Percentiles rank a stretch among this genome's conserved stretches.
These are phyloP conservation scores for Perognathus longimembris DNA, from an alignment of 2,113 vertebrate genomes.

Conservation along the genomic window DNA sequence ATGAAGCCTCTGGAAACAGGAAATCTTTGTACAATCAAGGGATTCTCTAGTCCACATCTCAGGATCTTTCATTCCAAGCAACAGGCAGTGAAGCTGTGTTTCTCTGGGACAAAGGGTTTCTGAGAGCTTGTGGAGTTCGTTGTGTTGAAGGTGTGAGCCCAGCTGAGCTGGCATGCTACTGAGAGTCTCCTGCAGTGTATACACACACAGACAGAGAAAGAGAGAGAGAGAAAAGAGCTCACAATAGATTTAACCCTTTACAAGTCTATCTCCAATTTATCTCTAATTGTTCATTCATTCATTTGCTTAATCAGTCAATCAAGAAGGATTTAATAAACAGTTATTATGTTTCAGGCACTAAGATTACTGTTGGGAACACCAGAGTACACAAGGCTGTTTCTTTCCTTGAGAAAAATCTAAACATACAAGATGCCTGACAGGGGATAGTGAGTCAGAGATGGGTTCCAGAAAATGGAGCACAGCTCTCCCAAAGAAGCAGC, in stretches of 20 bases:
- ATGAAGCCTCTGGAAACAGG: constrained; percentile 32
- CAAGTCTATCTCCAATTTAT: background rate
- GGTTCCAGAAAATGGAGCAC: background rate
- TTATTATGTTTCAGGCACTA: background rate
- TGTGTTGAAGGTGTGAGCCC: background rate
- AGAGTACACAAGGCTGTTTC: constrained; percentile 30
- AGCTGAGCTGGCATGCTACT: background rate
- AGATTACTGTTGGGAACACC: background rate
- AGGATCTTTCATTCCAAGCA: constrained; percentile 21
- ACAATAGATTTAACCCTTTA: constrained; percentile 36
- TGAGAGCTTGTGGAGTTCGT: constrained; percentile 40
- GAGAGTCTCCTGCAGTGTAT: background rate
- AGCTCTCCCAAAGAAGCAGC: background rate
- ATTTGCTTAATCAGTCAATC: constrained; percentile 32
- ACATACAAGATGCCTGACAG: background rate
- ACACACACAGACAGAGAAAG: background rate
- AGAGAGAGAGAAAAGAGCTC: too few relatives aligned
- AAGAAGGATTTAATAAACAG: constrained; percentile 50
- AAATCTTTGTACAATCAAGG: constrained; percentile 31
- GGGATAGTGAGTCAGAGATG: background rate
- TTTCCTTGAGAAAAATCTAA: constrained; percentile 28
- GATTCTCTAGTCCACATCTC: background rate
- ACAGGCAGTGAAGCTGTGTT: constrained; percentile 5
- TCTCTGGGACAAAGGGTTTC: constrained; percentile 43
- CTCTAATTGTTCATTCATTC: background rate